Evolutionary conservation across 2,797 vertebrate species (phyloP).

Genomic region (Okamejei kenojei): DNA sequence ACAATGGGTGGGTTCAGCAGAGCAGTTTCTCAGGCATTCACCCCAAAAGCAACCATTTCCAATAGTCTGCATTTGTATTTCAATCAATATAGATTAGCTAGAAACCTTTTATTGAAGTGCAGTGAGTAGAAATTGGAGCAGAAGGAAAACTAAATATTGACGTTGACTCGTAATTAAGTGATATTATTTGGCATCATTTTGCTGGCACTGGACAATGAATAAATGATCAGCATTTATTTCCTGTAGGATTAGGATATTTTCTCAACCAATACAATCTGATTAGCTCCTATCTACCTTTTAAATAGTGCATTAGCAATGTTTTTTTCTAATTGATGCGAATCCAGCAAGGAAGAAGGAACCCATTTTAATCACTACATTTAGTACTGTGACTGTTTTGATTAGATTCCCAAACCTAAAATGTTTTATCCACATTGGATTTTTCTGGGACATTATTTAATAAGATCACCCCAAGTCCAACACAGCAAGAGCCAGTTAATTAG

Average conservation of each 20-base stretch:
- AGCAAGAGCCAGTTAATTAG: too few species aligned
- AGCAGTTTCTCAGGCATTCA: background rate
- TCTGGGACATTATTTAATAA: background rate
- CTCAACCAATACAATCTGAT: slow-evolving; percentile 9
- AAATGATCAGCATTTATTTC: slow-evolving; percentile 15
- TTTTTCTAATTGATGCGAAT: background rate
- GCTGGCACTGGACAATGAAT: background rate
- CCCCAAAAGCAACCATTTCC: background rate
- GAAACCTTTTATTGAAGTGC: background rate
- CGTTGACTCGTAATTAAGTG: background rate
- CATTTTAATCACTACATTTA: background rate
- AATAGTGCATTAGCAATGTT: background rate
- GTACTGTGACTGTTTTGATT: background rate
- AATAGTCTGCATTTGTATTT: slow-evolving; percentile 7
- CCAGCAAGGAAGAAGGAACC: background rate
- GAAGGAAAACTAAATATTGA: background rate
- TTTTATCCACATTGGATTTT: background rate
- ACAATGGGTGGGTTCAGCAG: background rate
- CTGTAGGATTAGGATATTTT: background rate
- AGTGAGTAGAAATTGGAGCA: background rate
- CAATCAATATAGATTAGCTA: slow-evolving; percentile 28
- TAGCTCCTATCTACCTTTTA: background rate
- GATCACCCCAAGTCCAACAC: background rate
- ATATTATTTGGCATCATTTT: slow-evolving; percentile 15
- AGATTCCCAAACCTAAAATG: background rate